Base-by-base conservation (phyloP, 2,113 vertebrate species). In the Tragulus kanchil region DNA sequence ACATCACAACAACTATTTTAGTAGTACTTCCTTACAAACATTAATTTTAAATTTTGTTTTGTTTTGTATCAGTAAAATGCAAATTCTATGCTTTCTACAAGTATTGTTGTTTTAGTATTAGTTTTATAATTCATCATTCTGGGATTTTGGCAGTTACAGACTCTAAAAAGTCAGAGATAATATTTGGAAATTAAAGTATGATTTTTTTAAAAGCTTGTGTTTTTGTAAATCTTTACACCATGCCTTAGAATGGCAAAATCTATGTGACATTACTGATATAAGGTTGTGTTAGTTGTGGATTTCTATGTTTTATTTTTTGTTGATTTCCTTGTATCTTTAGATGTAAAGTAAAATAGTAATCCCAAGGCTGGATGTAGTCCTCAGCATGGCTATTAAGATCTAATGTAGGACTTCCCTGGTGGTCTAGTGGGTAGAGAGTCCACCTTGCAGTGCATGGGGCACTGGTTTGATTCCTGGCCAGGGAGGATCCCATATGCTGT, bases 161-260 rank as follows among this genome's bases (percentile, higher is more conserved):
- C 16, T 82, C 19, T 84, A 50, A 56, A 64, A 1, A 90, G 36
- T 6, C 8, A 67, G 36, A n/a, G 31, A 67, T 73, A 65, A 90
- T 59, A 77, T 31, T 61, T 95, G 36, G 26, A 58, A 2, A 31
- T 26, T 92, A 62, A 77, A 69, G 28, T 67, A 26, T 84, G 17
- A 6, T 78, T 78, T 69, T 90, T 26, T 48, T 7, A 69, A 61
- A 93, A 93, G 15, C 75, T 81, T 25, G 0, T 58, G 7, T 45
- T 96, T 84, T 31, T 77, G 6, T 84, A 84, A 93, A 78, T 85
- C 81, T 62, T 93, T 97, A 90, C 19, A 65, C 13, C 4, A 36
- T 58, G 42, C 15, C 21, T 85, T 65, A 78, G 36, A 85, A 77
- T 54, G 62, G 36, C 19, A 65, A 92, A 64, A 62, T 75, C 26